phyloP scores from a whole-genome alignment of 2,888 invertebrate species.

The Bursaphelenchus okinawaensis region DNA sequence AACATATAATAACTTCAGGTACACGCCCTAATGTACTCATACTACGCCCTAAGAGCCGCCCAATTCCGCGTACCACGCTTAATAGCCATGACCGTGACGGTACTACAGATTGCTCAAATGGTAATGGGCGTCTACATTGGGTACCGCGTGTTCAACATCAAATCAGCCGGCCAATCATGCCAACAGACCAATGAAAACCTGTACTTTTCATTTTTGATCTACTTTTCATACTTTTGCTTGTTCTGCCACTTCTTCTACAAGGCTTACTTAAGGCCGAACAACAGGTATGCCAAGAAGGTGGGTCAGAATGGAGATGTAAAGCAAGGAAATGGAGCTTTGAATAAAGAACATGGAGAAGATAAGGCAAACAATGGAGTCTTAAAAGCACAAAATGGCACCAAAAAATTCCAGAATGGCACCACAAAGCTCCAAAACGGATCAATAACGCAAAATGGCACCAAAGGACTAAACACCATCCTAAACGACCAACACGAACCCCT shows the following conservation, averaged over 20 bases:
- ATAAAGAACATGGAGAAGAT: background rate
- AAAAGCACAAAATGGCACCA: background rate
- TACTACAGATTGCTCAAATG: conserved; percentile 47
- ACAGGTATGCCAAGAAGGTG: conserved; percentile 30
- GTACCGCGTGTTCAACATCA: conserved; percentile 42
- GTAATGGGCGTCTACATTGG: conserved; percentile 32
- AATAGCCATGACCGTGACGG: conserved; percentile 61
- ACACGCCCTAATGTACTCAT: conserved; percentile 58
- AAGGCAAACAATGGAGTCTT: background rate
- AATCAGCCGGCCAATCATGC: conserved; percentile 57
- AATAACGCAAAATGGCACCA: no score
- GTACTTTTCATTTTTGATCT: conserved; percentile 56
- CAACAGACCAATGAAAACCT: conserved; percentile 60
- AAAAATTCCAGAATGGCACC: background rate
- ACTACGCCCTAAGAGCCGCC: conserved; percentile 61
- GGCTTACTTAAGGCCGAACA: conserved; percentile 50
- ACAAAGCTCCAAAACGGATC: background rate
- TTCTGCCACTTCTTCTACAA: conserved; percentile 58
- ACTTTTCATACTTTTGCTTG: conserved; percentile 58
- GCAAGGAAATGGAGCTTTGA: background rate
- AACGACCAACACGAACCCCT: no score
- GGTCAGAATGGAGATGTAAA: no score
- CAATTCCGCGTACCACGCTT: conserved; percentile 55
- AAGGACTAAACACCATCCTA: no score
- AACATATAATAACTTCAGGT: conserved; percentile 2